These are phyloP conservation scores for Oreochromis aureus DNA, from an alignment of 2,113 vertebrate species.

Conservation along the genomic window DNA sequence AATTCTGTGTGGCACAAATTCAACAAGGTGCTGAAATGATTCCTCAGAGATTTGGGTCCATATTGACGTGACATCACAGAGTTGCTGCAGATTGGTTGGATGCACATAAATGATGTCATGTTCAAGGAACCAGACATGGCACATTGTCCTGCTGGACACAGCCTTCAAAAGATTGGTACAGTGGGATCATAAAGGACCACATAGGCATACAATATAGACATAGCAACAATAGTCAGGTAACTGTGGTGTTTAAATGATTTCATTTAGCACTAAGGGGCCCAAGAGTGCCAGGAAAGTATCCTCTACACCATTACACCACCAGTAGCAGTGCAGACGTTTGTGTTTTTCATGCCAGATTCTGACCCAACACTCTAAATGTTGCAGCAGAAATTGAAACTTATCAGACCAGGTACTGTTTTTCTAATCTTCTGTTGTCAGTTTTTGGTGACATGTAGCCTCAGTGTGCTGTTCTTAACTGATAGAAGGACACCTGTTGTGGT, in stretches of 20 bases:
- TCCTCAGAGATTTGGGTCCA: background rate
- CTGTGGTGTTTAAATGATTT: background rate
- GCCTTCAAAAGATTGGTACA: background rate
- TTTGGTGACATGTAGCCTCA: too few species aligned
- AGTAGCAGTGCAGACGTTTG: background rate
- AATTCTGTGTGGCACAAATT: background rate
- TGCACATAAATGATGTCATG: too few species aligned
- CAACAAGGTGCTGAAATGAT: background rate
- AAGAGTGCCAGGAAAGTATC: background rate
- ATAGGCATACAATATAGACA: background rate
- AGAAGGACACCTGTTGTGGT: too few species aligned
- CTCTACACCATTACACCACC: background rate
- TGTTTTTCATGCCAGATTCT: too few species aligned
- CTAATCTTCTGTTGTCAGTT: too few species aligned
- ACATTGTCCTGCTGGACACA: background rate
- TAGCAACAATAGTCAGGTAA: background rate
- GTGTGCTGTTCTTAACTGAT: too few species aligned
- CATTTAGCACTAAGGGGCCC: background rate
- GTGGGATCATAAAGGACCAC: background rate
- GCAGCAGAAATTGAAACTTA: too few species aligned
- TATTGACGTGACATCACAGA: too few species aligned
- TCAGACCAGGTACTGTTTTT: too few species aligned
- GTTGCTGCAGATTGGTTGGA: background rate
- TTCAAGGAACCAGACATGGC: rapidly evolving
- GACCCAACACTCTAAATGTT: too few species aligned